Evolutionary conservation across 2,888 invertebrate species (phyloP).

Genomic region (Phyllotreta striolata): DNA sequence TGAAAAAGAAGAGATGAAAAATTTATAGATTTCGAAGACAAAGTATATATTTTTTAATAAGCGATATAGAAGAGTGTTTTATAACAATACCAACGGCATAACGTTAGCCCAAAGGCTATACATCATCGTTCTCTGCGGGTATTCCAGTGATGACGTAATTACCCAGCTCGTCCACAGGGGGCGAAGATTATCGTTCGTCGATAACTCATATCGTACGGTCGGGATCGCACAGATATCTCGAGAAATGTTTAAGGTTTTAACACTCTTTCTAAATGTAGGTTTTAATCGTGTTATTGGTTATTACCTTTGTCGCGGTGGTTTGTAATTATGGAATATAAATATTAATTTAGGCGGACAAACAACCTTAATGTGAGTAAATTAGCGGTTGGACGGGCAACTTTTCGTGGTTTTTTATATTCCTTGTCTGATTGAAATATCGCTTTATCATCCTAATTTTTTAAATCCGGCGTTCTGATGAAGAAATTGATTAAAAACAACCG

Average conservation of each 20-base stretch:
- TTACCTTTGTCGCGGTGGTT: slow-evolving; percentile 30
- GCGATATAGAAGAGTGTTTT: slow-evolving; percentile 56
- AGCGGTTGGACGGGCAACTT: slow-evolving; percentile 27
- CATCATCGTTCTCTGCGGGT: slow-evolving; percentile 44
- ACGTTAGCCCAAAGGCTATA: slow-evolving; percentile 37
- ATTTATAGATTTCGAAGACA: too few relatives aligned
- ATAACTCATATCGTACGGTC: slow-evolving; percentile 55
- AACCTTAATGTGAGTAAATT: slow-evolving; percentile 33
- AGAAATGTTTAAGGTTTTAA: slow-evolving; percentile 40
- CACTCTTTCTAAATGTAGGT: slow-evolving; percentile 34
- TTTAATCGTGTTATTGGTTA: slow-evolving; percentile 35
- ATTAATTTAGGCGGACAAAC: slow-evolving; percentile 37
- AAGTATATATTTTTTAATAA: slow-evolving; percentile 29
- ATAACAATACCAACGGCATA: slow-evolving; percentile 52
- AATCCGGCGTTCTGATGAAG: slow-evolving; percentile 14
- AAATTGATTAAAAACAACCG: slow-evolving; percentile 3
- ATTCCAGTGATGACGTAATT: slow-evolving; percentile 58
- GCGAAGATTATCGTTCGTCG: slow-evolving; percentile 56
- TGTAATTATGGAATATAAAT: slow-evolving; percentile 37
- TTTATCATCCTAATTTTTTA: slow-evolving; percentile 22
- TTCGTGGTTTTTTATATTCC: slow-evolving; percentile 20
- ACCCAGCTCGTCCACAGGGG: slow-evolving; percentile 56
- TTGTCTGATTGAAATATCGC: slow-evolving; percentile 19
- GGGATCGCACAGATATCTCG: slow-evolving; percentile 42
- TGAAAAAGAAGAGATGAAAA: too few relatives aligned